Base-by-base conservation (phyloP, 2,888 invertebrate species). In the Thymelicus lineola region DNA sequence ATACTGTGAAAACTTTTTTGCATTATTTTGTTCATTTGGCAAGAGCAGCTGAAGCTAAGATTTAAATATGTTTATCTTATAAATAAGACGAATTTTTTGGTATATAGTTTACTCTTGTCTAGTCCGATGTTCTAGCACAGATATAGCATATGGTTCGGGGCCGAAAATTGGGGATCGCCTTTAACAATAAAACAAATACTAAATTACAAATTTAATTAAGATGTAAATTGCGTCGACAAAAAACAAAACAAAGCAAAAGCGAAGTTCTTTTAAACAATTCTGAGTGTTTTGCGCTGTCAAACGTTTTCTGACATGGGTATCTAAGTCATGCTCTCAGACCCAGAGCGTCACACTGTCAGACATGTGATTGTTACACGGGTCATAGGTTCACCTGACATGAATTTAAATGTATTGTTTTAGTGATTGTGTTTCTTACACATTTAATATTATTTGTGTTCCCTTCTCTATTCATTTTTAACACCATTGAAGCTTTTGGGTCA, bases 251-350 rank as follows among this genome's bases (percentile, higher is more conserved):
- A 53, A 53, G n/a, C 53, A 7, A 53, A 12, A 0, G 10, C 7
- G 15, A 9, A 7, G 87, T 88, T 86, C 85, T 42, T 42, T 42
- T 42, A 77, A 87, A 88, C 88, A 86, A 81, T 80, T 77, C 72
- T 70, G 70, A 73, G 66, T 55, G 72, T 76, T 75, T 75, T 67
- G 75, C 75, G 72, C 72, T 75, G 78, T 78, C 78, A 78, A 73
- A 68, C 53, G 59, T 50, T 53, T 7, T 10, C 15, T 74, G 72
- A 78, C 73, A 74, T 65, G 75, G 79, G 78, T 78, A 75, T 75
- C 75, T 75, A 72, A 74, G 75, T 73, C 75, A 73, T 69, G 61
- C 72, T 74, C 72, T 71, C 61, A 57, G 65, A 70, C 68, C 58
- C 66, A 70, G 68, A 59, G 58, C 42, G 66, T 66, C 60, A 66